These are phyloP conservation scores for Cryptomyrus ogoouensis DNA, from an alignment of 2,113 vertebrate species.

Conservation along the genomic window DNA sequence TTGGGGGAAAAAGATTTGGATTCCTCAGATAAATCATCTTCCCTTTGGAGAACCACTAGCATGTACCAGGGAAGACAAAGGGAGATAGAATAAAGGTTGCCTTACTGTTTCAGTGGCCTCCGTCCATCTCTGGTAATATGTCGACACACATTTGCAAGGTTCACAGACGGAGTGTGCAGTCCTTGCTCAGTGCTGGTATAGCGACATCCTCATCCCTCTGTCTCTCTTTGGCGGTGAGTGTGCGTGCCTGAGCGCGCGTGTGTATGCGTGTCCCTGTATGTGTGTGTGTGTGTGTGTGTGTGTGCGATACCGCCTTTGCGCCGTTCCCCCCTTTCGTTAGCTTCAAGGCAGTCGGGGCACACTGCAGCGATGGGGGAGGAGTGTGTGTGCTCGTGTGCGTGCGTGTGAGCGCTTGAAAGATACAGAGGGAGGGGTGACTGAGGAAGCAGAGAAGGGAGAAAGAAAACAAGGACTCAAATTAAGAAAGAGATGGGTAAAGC, in stretches of 20 bases:
- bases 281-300: background rate
- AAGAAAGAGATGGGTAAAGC: background rate
- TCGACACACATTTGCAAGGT: slow-evolving; percentile 58
- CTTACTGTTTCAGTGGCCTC: slow-evolving; percentile 63
- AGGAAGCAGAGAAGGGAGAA: slow-evolving; percentile 22
- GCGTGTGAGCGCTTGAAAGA: slow-evolving; percentile 45
- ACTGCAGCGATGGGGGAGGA: slow-evolving; percentile 73
- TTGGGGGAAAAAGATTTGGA: background rate
- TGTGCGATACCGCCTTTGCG: slow-evolving; percentile 31
- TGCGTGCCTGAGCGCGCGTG: background rate
- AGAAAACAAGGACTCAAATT: slow-evolving; percentile 17
- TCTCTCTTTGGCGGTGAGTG: slow-evolving; percentile 18
- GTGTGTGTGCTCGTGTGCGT: slow-evolving; percentile 54
- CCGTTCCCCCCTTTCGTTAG: slow-evolving; percentile 65
- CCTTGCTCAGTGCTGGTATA: slow-evolving; percentile 53
- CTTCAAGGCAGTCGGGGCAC: slow-evolving; percentile 68
- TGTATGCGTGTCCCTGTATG: background rate
- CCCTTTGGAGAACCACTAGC: background rate
- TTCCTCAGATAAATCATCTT: slow-evolving; percentile 5
- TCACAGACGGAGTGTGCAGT: slow-evolving; percentile 52
- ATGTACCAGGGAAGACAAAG: slow-evolving; percentile 7
- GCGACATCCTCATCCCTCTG: slow-evolving; percentile 54
- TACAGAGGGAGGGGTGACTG: slow-evolving; percentile 30
- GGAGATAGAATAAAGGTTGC: slow-evolving; percentile 23
- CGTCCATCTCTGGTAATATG: slow-evolving; percentile 62